These are phyloP conservation scores for Latrodectus geometricus DNA, from an alignment of 1,140 invertebrate genomes.

Conservation along the genomic window DNA sequence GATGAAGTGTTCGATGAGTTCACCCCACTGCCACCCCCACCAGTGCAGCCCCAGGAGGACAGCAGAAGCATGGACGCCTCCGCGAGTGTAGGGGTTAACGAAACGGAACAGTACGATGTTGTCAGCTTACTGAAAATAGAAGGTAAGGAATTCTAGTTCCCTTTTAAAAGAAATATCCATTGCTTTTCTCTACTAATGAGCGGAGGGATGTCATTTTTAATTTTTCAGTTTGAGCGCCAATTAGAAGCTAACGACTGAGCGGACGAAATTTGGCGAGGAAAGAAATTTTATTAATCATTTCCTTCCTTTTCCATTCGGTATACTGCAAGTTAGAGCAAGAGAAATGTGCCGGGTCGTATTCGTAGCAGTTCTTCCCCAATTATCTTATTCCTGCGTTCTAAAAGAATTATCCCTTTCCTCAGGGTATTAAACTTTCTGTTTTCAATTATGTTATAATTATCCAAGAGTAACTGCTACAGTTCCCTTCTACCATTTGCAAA, in stretches of 20 bases:
- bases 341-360: conserved; percentile 26
- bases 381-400: conserved; percentile 7
- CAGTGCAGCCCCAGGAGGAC: conserved; percentile 23
- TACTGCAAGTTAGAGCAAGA: too few species aligned
- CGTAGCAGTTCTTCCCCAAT: conserved; percentile 28
- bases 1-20: conserved; percentile 58
- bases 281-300: conserved; percentile 56
- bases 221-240: conserved; percentile 45
- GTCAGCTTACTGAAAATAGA: conserved; percentile 73
- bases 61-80: conserved; percentile 5
- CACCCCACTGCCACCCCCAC: conserved; percentile 9
- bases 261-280: not conserved
- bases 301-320: conserved; percentile 34
- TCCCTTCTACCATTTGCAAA: too few species aligned
- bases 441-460: conserved; percentile 38
- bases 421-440: conserved; percentile 28
- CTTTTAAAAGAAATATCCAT: too few species aligned
- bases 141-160: conserved; percentile 46
- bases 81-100: conserved; percentile 11
- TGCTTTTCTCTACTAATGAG: conserved; percentile 32
- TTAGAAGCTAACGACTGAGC: conserved; percentile 40
- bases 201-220: not conserved
- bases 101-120: conserved; percentile 68
- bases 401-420: conserved; percentile 1
- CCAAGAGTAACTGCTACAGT: not conserved